These are phyloP conservation scores for Tenthredo notha DNA, from an alignment of 2,888 invertebrate species.

Conservation along the genomic window DNA sequence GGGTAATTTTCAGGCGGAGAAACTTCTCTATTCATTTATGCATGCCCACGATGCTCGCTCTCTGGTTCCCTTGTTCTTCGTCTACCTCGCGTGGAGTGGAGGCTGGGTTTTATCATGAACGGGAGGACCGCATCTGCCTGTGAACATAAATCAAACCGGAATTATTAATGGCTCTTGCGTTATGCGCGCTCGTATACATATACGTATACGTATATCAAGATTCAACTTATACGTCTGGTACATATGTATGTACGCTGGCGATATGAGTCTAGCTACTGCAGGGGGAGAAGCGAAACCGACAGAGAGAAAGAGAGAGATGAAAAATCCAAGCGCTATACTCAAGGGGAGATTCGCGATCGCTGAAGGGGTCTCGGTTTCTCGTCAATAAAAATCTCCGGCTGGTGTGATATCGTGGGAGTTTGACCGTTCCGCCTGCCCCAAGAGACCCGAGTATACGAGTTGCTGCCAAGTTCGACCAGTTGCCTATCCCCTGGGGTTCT, in stretches of 20 bases:
- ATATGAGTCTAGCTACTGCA: background rate
- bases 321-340: background rate
- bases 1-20: background rate
- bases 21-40: conserved; percentile 36
- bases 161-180: conserved; percentile 62
- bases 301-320: conserved; percentile 13
- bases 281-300: background rate
- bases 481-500: conserved; percentile 70
- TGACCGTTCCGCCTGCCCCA: conserved; percentile 43
- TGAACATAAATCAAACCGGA: conserved; percentile 64
- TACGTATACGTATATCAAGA: background rate
- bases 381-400: conserved; percentile 11
- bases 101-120: conserved; percentile 3
- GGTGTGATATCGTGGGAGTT: conserved; percentile 34
- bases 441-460: conserved; percentile 52
- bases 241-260: background rate
- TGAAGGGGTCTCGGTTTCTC: conserved; percentile 47
- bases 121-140: conserved; percentile 60
- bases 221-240: background rate
- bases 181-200: conserved; percentile 25
- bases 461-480: conserved; percentile 69
- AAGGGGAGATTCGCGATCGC: conserved; percentile 59
- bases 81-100: background rate
- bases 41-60: background rate
- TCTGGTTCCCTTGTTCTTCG: background rate